Evolutionary conservation across 1,140 invertebrate genomes (phyloP), one percentile per base, ranked within the genome.

Genomic region (Zaprionus ghesquierei): DNA sequence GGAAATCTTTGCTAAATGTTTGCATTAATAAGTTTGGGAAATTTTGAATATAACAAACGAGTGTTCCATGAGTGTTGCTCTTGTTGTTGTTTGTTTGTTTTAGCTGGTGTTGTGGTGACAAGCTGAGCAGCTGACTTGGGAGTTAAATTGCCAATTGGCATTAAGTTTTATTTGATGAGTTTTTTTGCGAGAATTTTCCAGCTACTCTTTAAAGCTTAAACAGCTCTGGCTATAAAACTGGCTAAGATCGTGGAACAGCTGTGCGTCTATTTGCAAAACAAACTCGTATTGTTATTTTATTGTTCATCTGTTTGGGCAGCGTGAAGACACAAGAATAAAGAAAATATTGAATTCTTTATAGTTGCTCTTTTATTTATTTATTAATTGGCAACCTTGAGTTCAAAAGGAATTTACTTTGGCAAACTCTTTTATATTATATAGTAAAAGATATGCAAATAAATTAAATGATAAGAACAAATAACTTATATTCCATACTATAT

Each of bases 1-100:
- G 35, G 38, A 53, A 71, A 59, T 59, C 46, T 51, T 6, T 51
- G 15, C 20, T 33, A 29, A 72, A 59, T 51, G 10, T 70, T 63
- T 33, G 9, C 63, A 31, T 65, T 46, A 65, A 65, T 65, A 46
- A 55, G 51, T 29, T 63, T 55, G 23, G 33, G 25, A 31, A 61
- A 69, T 56, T 59, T 53, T n/a, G 38, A 55, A 55, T 46, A 20
- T 3, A 20, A 20, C 6, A 44, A 4, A 20, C 41, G 41, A 44
- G 41, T 44, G 35, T 46, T 46, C 13, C 35, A 18, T 10, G 4
- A 25, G 10, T 61, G 29, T 25, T 63, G 23, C 51, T 64, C 15
- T 33, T 71, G 5, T 15, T 66, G 20, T 23, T 64, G 22, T 29
- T 68, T 55, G 10, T 29, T 38, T 49, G n/a, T 61, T 62, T 2